These are phyloP conservation scores for Pogonocherus hispidulus DNA, from an alignment of 2,888 invertebrate genomes.

Conservation along the genomic window DNA sequence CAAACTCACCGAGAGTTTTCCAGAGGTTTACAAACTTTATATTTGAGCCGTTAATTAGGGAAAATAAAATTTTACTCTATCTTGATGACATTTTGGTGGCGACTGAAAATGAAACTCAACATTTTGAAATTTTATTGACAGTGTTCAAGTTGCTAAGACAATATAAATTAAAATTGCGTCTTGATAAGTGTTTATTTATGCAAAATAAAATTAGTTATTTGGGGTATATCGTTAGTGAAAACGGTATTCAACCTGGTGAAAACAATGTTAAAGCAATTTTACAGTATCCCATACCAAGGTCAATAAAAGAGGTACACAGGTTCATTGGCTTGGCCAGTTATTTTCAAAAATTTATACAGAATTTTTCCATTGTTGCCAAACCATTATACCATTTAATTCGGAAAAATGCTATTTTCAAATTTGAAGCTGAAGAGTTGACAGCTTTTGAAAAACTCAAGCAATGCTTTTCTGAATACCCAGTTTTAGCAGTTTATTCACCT, in stretches of 20 bases:
- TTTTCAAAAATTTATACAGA: background rate
- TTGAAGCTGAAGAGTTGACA: background rate
- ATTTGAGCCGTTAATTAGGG: too few relatives aligned
- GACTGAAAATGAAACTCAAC: constrained; percentile 24
- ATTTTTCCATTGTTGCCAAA: constrained; percentile 5
- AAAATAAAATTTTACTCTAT: too few relatives aligned
- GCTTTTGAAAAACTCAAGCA: constrained; percentile 9
- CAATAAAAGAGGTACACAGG: constrained; percentile 39
- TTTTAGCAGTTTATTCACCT: constrained; percentile 17
- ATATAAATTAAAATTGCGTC: constrained; percentile 27
- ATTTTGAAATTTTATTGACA: constrained; percentile 26
- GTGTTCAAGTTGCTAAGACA: too few relatives aligned
- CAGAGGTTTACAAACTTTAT: constrained; percentile 9
- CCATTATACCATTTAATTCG: background rate
- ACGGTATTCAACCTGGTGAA: constrained; percentile 18
- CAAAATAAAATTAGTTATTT: constrained; percentile 25
- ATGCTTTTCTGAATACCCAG: background rate
- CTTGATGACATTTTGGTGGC: constrained; percentile 36
- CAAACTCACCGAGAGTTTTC: constrained; percentile 24
- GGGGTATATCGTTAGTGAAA: constrained; percentile 26
- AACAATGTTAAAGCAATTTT: constrained; percentile 1
- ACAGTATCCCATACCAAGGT: constrained; percentile 43
- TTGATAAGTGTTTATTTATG: constrained; percentile 34
- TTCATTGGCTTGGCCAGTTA: constrained; percentile 32
- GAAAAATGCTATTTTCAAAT: constrained; percentile 6